These are phyloP conservation scores for Melieria crassipennis DNA, from an alignment of 2,888 invertebrate genomes.

Conservation along the genomic window DNA sequence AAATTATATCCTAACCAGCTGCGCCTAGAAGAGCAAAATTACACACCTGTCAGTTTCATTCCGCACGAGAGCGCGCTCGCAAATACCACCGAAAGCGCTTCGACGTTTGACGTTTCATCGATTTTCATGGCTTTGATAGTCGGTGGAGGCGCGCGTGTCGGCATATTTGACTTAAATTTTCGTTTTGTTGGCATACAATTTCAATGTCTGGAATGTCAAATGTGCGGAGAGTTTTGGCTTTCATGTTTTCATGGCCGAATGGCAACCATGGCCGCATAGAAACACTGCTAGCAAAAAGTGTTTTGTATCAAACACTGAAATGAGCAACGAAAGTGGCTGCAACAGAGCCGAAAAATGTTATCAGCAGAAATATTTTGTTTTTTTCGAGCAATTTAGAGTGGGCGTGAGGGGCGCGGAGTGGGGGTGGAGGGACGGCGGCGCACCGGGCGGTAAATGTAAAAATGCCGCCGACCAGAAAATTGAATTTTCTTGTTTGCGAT, in stretches of 20 bases:
- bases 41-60: too few species aligned
- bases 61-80: too few species aligned
- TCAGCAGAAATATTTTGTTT: background rate
- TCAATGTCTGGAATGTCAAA: background rate
- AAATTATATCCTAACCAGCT: too few species aligned
- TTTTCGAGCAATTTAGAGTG: background rate
- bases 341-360: background rate
- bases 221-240: background rate
- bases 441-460: background rate
- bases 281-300: background rate
- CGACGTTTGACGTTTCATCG: slow-evolving; percentile 17
- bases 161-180: background rate
- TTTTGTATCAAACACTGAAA: background rate
- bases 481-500: slow-evolving; percentile 13
- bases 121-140: slow-evolving; percentile 6
- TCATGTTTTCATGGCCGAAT: background rate
- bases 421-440: background rate
- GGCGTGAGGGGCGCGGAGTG: background rate
- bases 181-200: background rate
- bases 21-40: too few species aligned
- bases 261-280: background rate
- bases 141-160: too few species aligned
- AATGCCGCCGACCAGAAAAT: slow-evolving; percentile 29
- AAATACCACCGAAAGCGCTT: background rate
- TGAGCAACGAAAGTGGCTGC: background rate